Evolutionary conservation across 2,888 invertebrate species (phyloP), one percentile per base, ranked within the genome.

Genomic region (Priocnemis perturbator): DNA sequence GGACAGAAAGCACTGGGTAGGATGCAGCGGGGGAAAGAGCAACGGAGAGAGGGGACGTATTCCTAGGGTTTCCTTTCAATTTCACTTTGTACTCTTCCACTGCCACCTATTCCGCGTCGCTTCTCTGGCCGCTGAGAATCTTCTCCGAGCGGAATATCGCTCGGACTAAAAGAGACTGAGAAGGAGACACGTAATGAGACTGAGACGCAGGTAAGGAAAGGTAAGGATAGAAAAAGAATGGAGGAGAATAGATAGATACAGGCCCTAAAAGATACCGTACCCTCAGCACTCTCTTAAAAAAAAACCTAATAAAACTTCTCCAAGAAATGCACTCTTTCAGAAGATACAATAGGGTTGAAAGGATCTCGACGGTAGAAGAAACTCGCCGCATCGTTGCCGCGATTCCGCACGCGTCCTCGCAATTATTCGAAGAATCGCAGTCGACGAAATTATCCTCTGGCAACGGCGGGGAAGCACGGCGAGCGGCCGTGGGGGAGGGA

Each of bases 21-120:
- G 19, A 50, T 17, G 50, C 50, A 9, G 50, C n/a, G 2, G 17
- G n/a, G 50, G 37, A 37, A 47, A 53, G 57, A 55, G 52, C n/a
- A 20, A 53, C n/a, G 64, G 60, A 64, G 67, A 60, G 62, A 61
- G 58, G 37, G 50, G 26, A 59, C 62, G 65, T 57, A 72, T 63
- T 71, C 60, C 64, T 58, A 59, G 53, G 60, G 72, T 76, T 76
- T 76, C 77, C 71, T 77, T 81, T 79, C 79, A 81, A 80, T 81
- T 81, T 80, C 71, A 73, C 73, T 69, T 67, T 69, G 62, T 68
- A 73, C 59, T 64, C 58, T 55, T 56, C 56, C 62, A 61, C 37
- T 53, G 53, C 62, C 47, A 63, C 56, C 65, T 52, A 53, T 60
- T 53, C 62, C 47, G 21, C 66, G 52, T 55, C 59, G 37, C 61